Conservation (phyloP, 2,113 vertebrate species). For the Cochlearius cochlearius region DNA sequence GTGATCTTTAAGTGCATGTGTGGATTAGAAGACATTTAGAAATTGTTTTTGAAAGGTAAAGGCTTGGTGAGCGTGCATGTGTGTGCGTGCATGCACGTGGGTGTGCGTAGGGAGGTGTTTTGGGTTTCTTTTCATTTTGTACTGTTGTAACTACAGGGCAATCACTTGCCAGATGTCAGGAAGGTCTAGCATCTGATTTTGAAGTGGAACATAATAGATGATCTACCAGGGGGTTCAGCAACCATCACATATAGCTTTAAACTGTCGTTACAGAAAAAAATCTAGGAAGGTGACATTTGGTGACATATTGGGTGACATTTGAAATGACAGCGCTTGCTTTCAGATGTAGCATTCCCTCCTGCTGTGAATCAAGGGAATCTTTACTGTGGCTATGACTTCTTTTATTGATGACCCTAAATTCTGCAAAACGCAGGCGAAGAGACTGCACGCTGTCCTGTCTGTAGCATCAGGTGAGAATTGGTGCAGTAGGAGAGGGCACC, state of each 20-base stretch:
- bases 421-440: not conserved
- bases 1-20: not conserved
- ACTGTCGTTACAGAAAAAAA: constrained; percentile 49
- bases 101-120: not conserved
- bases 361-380: constrained; percentile 5
- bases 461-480: not conserved
- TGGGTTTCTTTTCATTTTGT: not conserved
- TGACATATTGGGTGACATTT: constrained; percentile 62
- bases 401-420: constrained; percentile 32
- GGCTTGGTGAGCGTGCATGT: not conserved
- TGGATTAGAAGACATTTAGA: not conserved
- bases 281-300: constrained; percentile 55
- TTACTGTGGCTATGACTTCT: not conserved
- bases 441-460: not conserved
- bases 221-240: constrained; percentile 50
- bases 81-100: accelerated
- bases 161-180: constrained; percentile 18
- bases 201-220: constrained; percentile 41
- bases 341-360: constrained; percentile 23
- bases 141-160: not conserved
- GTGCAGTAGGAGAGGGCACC: not conserved
- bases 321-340: constrained; percentile 43
- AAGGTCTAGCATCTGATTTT: constrained; percentile 24
- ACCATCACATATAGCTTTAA: constrained; percentile 48
- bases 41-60: not conserved